Percentiles rank a stretch among this genome's conserved stretches.
phyloP scores from a whole-genome alignment of 2,797 vertebrate genomes.

The Manis crassicaudata region DNA sequence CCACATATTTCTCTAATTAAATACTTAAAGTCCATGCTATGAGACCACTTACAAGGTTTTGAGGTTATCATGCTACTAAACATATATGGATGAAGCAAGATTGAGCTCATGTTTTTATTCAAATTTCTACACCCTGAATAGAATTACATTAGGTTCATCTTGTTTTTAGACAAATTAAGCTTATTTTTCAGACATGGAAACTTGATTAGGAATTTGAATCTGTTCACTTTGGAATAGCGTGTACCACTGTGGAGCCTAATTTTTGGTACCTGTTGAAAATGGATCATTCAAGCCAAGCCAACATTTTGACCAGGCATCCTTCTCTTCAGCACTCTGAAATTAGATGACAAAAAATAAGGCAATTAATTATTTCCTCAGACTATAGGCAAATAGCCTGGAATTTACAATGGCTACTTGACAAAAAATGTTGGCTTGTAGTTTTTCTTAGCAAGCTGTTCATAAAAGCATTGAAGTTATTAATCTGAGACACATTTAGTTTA shows the following conservation, averaged over 20 bases:
- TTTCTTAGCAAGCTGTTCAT: slow-evolving; percentile 8
- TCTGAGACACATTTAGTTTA: neutral
- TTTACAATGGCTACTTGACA: neutral
- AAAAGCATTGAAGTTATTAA: slow-evolving; percentile 35
- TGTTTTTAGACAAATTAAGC: neutral
- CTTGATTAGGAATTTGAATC: neutral
- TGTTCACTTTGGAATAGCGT: neutral
- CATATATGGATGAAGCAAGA: neutral
- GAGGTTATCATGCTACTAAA: neutral
- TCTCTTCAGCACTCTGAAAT: neutral
- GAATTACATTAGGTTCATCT: neutral
- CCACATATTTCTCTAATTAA: neutral
- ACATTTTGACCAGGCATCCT: neutral
- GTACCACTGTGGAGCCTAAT: neutral
- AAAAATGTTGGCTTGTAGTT: neutral
- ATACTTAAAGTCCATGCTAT: neutral
- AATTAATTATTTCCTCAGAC: neutral
- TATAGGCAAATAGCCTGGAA: neutral
- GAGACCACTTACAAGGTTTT: neutral
- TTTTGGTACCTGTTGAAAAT: neutral
- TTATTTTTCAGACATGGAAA: neutral
- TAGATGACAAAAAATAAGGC: neutral
- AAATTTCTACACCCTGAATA: neutral
- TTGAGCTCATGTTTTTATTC: neutral
- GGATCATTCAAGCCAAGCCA: neutral